These are phyloP conservation scores for Chaetorhynchus papuensis DNA, from an alignment of 2,113 vertebrate species.

Conservation along the genomic window DNA sequence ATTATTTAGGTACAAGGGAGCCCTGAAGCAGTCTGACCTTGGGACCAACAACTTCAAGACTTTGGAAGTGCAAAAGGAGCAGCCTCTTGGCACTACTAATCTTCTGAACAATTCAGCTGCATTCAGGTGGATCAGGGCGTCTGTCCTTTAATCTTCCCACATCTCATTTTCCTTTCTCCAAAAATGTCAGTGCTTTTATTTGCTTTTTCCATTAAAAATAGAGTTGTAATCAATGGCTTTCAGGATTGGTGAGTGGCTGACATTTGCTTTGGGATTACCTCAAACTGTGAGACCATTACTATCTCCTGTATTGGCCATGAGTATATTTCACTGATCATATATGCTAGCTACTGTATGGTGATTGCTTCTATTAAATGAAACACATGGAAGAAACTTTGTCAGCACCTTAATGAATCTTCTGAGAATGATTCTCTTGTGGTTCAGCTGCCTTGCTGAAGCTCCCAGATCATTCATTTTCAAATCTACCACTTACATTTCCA, in stretches of 20 bases:
- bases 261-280: conserved; percentile 14
- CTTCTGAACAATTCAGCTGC: background rate
- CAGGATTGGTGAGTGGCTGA: background rate
- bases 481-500: background rate
- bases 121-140: background rate
- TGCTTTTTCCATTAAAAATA: background rate
- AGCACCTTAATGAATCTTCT: background rate
- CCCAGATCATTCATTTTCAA: background rate
- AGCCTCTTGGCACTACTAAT: background rate
- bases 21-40: background rate
- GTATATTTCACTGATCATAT: background rate
- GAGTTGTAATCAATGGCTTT: background rate
- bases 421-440: background rate
- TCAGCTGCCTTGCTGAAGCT: background rate
- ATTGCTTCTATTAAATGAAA: background rate
- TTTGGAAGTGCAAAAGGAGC: background rate
- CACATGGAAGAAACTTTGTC: background rate
- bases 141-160: background rate
- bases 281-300: background rate
- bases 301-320: background rate
- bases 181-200: background rate
- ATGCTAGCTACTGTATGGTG: background rate
- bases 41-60: background rate
- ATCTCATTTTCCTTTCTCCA: background rate
- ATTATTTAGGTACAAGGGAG: background rate